A percentile compares a stretch with the other conserved stretches of the same genome.
Conservation (phyloP, 2,797 vertebrate genomes). For the Lithobates sylvaticus region DNA sequence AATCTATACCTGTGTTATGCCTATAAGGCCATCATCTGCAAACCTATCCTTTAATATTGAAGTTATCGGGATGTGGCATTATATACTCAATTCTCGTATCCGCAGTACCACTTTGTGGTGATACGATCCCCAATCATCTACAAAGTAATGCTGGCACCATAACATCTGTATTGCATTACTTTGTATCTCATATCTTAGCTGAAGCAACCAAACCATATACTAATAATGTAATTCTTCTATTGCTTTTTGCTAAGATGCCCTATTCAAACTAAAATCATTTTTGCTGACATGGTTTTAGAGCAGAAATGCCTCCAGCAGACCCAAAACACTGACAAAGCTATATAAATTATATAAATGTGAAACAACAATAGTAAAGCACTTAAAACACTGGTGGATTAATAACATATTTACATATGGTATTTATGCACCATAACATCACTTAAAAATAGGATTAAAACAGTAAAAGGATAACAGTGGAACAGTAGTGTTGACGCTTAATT, state of each 20-base stretch:
- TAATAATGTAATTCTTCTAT: neutral
- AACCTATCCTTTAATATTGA: no score
- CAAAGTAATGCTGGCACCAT: no score
- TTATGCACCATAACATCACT: slow-evolving; percentile 17
- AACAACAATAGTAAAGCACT: neutral
- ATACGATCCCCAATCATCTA: no score
- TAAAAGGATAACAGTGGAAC: neutral
- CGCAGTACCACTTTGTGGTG: no score
- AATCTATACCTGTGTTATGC: no score
- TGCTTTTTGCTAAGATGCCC: neutral
- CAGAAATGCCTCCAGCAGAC: neutral
- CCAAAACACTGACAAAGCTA: neutral
- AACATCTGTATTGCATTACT: no score
- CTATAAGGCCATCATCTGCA: no score
- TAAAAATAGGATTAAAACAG: slow-evolving; percentile 15
- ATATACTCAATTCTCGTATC: no score
- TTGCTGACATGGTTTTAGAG: neutral
- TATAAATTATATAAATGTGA: neutral
- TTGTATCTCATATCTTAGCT: no score
- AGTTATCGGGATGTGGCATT: no score
- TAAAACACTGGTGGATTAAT: neutral
- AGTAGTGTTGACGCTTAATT: slow-evolving; percentile 28
- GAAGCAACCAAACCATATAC: neutral
- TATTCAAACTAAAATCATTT: neutral
- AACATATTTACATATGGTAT: neutral